Base-by-base conservation (phyloP, 2,113 vertebrate species). In the Meles meles region DNA sequence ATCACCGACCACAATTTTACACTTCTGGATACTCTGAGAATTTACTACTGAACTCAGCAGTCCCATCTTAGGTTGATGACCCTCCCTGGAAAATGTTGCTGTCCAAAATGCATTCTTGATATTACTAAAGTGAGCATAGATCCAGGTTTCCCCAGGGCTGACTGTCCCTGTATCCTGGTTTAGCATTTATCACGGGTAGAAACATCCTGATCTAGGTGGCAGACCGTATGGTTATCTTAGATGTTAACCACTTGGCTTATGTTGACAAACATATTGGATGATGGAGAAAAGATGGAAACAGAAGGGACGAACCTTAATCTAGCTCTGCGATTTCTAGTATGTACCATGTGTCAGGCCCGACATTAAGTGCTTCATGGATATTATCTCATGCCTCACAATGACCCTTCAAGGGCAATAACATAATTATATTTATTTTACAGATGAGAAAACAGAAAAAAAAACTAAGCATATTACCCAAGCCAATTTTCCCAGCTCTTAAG, bases 221-320 rank as follows among this genome's bases (percentile, higher is more conserved):
- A 80, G 93, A 39, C 47, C 52, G 2, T 34, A 10, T 81, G 34
- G 25, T 87, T 47, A 39, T 31, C 37, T 63, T 31, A 96, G 44
- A 17, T 80, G 79, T 65, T 89, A 57, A 34, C 31, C 47, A 59
- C 21, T 67, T 81, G 90, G n/a, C 34, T 83, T 77, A 59, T 44
- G 49, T 47, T 84, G 31, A 4, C 84, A 87, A 95, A 13, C 69
- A 84, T 65, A 27, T 55, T 93, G 81, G 69, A 82, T 72, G 21
- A 72, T 69, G 13, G 49, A 94, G 88, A 49, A 94, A 91, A 82
- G 47, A n/a, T 85, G 88, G 65, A 93, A 93, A 77, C 42, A 76
- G 71, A 83, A 6, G 10, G 74, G 15, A 49, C 8, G 57, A 39
- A 52, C 39, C 37, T 76, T 61, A 25, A 47, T 21, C 25, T 14